Conservation (phyloP, 2,113 vertebrate species). For the Oplegnathus fasciatus region DNA sequence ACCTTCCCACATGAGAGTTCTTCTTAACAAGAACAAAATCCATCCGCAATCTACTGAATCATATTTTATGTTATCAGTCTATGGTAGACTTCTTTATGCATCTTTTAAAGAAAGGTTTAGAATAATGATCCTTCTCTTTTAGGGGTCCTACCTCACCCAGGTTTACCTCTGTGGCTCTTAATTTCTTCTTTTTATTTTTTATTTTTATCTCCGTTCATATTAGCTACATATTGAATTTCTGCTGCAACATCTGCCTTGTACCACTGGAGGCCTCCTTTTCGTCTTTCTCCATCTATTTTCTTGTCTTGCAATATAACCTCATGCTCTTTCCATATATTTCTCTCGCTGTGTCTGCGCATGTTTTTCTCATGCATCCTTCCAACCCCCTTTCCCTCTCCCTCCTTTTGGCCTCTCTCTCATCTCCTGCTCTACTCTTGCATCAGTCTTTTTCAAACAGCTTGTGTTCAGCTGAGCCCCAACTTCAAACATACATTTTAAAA, state of each 20-base stretch:
- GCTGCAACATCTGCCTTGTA: conserved; percentile 37
- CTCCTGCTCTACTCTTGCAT: conserved; percentile 77
- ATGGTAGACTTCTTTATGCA: conserved; percentile 13
- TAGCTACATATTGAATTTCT: conserved; percentile 8
- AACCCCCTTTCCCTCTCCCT: conserved; percentile 31
- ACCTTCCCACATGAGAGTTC: conserved; percentile 67
- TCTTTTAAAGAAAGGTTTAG: conserved; percentile 1
- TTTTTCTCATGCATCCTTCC: conserved; percentile 51
- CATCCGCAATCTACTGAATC: conserved; percentile 42
- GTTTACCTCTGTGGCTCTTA: neutral
- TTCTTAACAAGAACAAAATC: conserved; percentile 46
- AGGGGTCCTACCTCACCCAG: neutral
- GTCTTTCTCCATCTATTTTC: conserved; percentile 29
- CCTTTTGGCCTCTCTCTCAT: conserved; percentile 70
- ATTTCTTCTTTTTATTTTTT: conserved; percentile 30
- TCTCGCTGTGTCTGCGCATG: conserved; percentile 36
- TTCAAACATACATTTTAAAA: conserved; percentile 83
- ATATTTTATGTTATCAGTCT: conserved; percentile 34
- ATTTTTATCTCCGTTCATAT: neutral
- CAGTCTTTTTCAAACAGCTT: conserved; percentile 82
- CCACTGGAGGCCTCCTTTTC: conserved; percentile 63
- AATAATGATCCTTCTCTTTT: neutral
- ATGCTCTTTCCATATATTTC: conserved; percentile 51
- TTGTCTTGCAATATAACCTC: conserved; percentile 30
- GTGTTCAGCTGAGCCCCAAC: conserved; percentile 77